Conservation (phyloP, 2,888 invertebrate species). For the Caenorhabditis japonica region DNA sequence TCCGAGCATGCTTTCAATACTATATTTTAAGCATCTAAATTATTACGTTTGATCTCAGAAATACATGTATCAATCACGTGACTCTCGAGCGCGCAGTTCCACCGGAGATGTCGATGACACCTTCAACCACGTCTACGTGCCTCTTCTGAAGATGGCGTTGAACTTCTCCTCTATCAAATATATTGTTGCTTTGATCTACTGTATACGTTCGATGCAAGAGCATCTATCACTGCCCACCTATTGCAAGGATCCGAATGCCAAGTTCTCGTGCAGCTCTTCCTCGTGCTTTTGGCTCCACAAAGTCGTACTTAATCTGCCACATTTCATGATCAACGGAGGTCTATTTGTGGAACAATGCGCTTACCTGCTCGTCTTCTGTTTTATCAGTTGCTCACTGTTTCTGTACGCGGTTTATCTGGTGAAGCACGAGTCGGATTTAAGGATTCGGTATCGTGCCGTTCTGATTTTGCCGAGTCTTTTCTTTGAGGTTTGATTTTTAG, state of each 20-base stretch:
- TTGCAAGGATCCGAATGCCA: slow-evolving; percentile 3
- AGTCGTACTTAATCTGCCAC: slow-evolving; percentile 25
- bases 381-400: slow-evolving; percentile 29
- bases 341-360: slow-evolving; percentile 46
- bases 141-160: slow-evolving; percentile 24
- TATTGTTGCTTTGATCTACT: slow-evolving; percentile 25
- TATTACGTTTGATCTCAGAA: too few relatives aligned
- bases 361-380: slow-evolving; percentile 31
- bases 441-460: slow-evolving; percentile 19
- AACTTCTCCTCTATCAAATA: slow-evolving; percentile 36
- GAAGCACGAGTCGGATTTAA: slow-evolving; percentile 15
- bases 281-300: slow-evolving; percentile 39
- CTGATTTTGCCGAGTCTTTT: slow-evolving; percentile 38
- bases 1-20: too few relatives aligned
- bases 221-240: slow-evolving; percentile 28
- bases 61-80: slow-evolving; percentile 1
- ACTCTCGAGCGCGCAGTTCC: slow-evolving; percentile 3
- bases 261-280: slow-evolving; percentile 18
- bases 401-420: slow-evolving; percentile 32
- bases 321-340: slow-evolving; percentile 10
- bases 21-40: too few relatives aligned
- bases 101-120: slow-evolving; percentile 10
- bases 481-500: slow-evolving; percentile 30
- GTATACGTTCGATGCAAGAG: slow-evolving; percentile 46
- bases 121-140: slow-evolving; percentile 29